Percentiles rank a stretch among this genome's conserved stretches.
Conservation (phyloP, 2,113 vertebrate species). For the Orthonyx spaldingii region DNA sequence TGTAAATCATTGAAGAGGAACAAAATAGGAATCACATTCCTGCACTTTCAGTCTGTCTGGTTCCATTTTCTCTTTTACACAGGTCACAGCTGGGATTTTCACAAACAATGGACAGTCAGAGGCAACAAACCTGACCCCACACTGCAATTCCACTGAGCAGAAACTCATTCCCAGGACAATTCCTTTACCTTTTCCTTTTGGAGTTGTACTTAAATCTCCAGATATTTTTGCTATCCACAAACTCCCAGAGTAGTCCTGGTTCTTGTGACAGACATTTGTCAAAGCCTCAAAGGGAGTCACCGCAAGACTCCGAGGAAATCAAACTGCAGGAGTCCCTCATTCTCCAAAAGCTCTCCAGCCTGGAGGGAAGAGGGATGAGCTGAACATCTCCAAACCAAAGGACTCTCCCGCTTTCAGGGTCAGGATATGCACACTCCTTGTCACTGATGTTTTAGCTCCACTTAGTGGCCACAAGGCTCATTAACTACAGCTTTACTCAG, state of each 20-base stretch:
- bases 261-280: neutral
- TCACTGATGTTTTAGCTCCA: neutral
- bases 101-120: neutral
- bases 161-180: neutral
- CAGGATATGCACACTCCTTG: fast-evolving
- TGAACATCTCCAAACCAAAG: fast-evolving
- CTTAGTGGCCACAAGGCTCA: neutral
- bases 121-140: neutral
- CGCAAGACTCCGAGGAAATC: neutral
- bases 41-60: neutral
- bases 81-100: neutral
- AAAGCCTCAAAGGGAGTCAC: neutral
- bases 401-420: no score
- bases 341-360: neutral
- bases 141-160: neutral
- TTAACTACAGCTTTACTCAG: fast-evolving
- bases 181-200: neutral
- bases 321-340: neutral
- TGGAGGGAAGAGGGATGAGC: neutral
- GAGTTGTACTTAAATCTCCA: neutral
- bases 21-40: neutral
- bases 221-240: neutral
- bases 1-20: neutral
- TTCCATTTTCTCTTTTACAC: neutral
- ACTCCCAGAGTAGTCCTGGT: neutral